phyloP scores from a whole-genome alignment of 1,140 invertebrate genomes.

The Euwallacea similis region DNA sequence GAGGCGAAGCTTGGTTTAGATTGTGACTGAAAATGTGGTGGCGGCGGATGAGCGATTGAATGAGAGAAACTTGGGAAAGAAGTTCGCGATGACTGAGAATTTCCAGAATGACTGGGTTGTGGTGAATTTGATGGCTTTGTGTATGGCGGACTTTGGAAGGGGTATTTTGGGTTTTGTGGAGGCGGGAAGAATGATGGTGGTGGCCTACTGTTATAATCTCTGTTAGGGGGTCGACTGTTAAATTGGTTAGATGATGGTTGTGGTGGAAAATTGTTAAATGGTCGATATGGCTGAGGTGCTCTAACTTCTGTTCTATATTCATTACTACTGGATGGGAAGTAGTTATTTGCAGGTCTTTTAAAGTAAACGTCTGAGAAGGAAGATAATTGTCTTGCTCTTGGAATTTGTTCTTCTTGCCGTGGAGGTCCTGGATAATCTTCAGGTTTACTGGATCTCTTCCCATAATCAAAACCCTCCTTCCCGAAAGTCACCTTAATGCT shows the following conservation, averaged over 20 bases:
- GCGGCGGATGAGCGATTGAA: conserved; percentile 40
- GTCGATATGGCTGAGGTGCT: conserved; percentile 51
- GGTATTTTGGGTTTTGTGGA: conserved; percentile 36
- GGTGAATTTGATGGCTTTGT: conserved; percentile 4
- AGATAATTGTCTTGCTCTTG: conserved; percentile 52
- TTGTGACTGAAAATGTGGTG: conserved; percentile 37
- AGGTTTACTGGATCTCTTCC: conserved; percentile 56
- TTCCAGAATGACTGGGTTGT: conserved; percentile 21
- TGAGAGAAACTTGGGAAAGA: conserved; percentile 43
- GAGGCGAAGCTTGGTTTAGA: conserved; percentile 29
- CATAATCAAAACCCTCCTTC: conserved; percentile 61
- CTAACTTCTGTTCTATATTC: conserved; percentile 45
- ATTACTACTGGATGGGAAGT: conserved; percentile 49
- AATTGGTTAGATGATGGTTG: conserved; percentile 43
- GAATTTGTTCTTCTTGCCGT: conserved; percentile 59
- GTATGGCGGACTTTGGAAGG: conserved; percentile 42
- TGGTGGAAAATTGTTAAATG: conserved; percentile 49
- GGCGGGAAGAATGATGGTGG: conserved; percentile 46
- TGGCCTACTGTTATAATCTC: conserved; percentile 39
- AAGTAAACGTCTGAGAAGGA: conserved; percentile 42
- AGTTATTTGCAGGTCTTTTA: conserved; percentile 34
- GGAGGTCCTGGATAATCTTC: conserved; percentile 51
- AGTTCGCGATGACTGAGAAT: conserved; percentile 38
- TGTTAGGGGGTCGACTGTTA: conserved; percentile 36
- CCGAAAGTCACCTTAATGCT: conserved; percentile 77